phyloP scores from a whole-genome alignment of 1,140 invertebrate species.

The Nymphalis io region DNA sequence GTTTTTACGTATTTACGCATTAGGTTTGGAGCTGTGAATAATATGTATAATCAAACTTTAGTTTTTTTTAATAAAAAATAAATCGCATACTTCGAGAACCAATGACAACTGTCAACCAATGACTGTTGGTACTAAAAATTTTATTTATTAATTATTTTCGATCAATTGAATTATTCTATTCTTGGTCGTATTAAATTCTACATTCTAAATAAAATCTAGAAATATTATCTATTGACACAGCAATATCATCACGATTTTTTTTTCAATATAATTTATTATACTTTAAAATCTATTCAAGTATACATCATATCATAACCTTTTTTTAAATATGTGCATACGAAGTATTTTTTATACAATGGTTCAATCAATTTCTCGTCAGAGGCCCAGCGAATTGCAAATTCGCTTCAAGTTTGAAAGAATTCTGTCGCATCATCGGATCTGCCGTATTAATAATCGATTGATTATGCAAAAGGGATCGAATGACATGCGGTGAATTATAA shows the following conservation, averaged over 20 bases:
- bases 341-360: slow-evolving; percentile 80
- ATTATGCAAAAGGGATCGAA: slow-evolving; percentile 54
- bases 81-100: no score
- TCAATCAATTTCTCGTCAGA: slow-evolving; percentile 80
- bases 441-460: slow-evolving; percentile 84
- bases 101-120: no score
- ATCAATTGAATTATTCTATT: no score
- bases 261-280: neutral
- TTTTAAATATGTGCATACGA: slow-evolving; percentile 51
- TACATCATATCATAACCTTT: neutral
- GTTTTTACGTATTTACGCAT: no score
- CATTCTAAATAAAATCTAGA: no score
- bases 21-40: no score
- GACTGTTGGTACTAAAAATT: no score
- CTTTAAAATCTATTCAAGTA: neutral
- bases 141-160: no score
- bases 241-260: neutral
- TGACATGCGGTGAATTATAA: slow-evolving; percentile 18
- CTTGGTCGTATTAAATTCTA: no score
- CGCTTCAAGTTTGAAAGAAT: slow-evolving; percentile 79
- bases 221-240: neutral
- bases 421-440: slow-evolving; percentile 82
- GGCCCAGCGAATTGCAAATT: slow-evolving; percentile 73
- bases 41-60: no score
- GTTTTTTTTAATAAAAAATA: no score